These are phyloP conservation scores for Aporophyla lueneburgensis DNA, from an alignment of 2,888 invertebrate species.

Conservation along the genomic window DNA sequence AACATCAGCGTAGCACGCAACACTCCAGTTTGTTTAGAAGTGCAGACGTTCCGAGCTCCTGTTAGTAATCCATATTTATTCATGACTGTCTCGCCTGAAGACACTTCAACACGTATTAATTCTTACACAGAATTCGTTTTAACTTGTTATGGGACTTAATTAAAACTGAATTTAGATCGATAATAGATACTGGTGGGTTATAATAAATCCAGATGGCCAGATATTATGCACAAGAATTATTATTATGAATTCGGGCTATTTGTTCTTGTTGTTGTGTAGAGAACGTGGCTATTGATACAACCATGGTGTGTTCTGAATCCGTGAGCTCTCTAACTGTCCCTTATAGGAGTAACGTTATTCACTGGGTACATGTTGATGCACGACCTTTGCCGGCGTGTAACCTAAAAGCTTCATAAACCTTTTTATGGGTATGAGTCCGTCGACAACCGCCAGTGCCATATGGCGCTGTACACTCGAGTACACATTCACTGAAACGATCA, in stretches of 20 bases:
- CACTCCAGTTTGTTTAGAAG: conserved; percentile 44
- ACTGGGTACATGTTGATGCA: conserved; percentile 57
- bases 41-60: conserved; percentile 51
- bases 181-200: not conserved
- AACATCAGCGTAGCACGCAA: conserved; percentile 56
- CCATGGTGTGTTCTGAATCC: conserved; percentile 27
- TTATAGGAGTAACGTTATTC: conserved; percentile 57
- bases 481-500: conserved; percentile 57
- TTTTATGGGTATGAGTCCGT: conserved; percentile 86
- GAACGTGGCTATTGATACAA: conserved; percentile 28
- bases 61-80: conserved; percentile 53
- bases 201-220: not conserved
- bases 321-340: conserved; percentile 52
- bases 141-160: conserved; percentile 3
- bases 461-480: conserved; percentile 82
- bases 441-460: conserved; percentile 83
- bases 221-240: not conserved
- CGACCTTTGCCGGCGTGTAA: conserved; percentile 77
- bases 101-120: conserved; percentile 13
- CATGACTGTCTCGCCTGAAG: conserved; percentile 46
- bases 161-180: conserved; percentile 1
- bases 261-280: conserved; percentile 14
- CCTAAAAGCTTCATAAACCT: conserved; percentile 84
- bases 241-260: conserved; percentile 10
- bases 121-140: conserved; percentile 11